Evolutionary conservation across 2,888 invertebrate genomes (phyloP).

Genomic region (Brachyopa scutellaris): DNA sequence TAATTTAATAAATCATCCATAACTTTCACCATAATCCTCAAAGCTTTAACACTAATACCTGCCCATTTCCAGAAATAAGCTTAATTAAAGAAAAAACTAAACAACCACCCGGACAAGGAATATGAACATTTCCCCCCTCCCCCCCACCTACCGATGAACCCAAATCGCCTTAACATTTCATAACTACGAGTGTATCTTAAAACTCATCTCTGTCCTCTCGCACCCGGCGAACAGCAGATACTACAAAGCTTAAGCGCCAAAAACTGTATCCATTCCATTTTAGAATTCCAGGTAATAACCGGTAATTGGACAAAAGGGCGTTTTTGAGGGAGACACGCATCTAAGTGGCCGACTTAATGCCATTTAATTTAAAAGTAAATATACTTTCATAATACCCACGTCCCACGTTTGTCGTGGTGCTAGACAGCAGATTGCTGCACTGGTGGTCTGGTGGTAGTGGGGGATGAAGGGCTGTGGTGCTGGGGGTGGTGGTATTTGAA

Average conservation of each 20-base stretch:
- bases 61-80: neutral
- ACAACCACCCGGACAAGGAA: neutral
- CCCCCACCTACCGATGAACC: too few relatives aligned
- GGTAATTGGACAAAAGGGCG: constrained; percentile 62
- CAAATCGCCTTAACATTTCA: constrained; percentile 56
- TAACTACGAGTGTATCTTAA: constrained; percentile 27
- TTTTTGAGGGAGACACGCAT: constrained; percentile 54
- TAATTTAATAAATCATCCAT: constrained; percentile 46
- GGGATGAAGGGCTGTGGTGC: neutral
- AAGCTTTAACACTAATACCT: constrained; percentile 11
- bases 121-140: too few relatives aligned
- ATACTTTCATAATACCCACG: constrained; percentile 32
- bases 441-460: neutral
- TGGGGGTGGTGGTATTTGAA: constrained; percentile 24
- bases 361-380: constrained; percentile 61
- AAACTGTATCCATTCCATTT: constrained; percentile 49
- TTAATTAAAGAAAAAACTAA: neutral
- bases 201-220: constrained; percentile 41
- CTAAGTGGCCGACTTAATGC: constrained; percentile 54
- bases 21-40: constrained; percentile 29
- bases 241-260: constrained; percentile 20
- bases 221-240: constrained; percentile 10
- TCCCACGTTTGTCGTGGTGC: constrained; percentile 9
- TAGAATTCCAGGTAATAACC: constrained; percentile 50
- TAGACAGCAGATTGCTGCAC: constrained; percentile 15